Base-by-base conservation (phyloP, 2,113 vertebrate species). In the Protobothrops flavoviridis region DNA sequence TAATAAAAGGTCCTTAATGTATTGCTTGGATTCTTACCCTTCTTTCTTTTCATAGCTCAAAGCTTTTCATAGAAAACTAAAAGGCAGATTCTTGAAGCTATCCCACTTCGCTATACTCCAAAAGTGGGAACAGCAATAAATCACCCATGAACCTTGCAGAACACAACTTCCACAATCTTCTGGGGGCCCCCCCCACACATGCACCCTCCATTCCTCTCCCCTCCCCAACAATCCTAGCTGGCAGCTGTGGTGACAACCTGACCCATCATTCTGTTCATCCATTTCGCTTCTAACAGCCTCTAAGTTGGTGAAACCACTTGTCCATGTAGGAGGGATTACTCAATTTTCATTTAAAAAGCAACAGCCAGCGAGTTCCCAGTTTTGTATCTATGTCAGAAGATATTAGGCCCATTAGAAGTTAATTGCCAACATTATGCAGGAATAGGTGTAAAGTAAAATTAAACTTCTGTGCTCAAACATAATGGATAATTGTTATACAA, bases 371-470 rank as follows among this genome's bases (percentile, higher is more conserved):
- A 23, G 74, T 53, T 52, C 56, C 85, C 5, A 53, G 50, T 64
- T 64, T 87, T 87, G 33, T 91, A 52, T 88, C 12, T 33, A 1
- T 64, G 85, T 50, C n/a, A 61, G 20, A 93, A 90, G 88, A 52
- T 24, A 39, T 26, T 24, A 53, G 4, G 69, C 15, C 9, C 50
- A 53, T 89, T 87, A 39, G 56, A 90, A 64, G 23, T 64, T 93
- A 91, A 89, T 87, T 86, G 89, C 74, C 74, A 81, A 39, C 48
- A 53, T 64, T 69, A 43, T 29, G 4, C 56, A 87, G 52, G 74
- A 90, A 59, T 53, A 33, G 15, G n/a, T 87, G 86, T 87, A 64
- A 64, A 86, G 29, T 91, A 87, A 93, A 91, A 87, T 89, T 91
- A 93, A 87, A 91, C 48, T 13, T 33, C 50, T 52, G 48, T 33